A percentile compares a stretch with the other conserved stretches of the same genome.
Conservation (phyloP, 1,140 invertebrate genomes). For the Caenorhabditis elegans region DNA sequence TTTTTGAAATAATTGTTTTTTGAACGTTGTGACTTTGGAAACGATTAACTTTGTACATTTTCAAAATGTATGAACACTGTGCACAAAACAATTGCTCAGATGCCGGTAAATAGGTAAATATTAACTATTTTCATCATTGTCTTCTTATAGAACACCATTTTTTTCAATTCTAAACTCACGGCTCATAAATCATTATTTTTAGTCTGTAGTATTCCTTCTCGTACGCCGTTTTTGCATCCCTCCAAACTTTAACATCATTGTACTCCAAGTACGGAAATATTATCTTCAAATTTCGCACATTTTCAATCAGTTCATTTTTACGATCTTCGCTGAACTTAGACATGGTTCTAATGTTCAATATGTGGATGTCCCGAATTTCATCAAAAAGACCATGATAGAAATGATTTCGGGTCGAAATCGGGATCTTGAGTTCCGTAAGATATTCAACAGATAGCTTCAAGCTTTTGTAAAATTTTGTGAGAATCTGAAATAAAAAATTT, state of each 20-base stretch:
- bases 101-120: too few relatives aligned
- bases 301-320: background rate
- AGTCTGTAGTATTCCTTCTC: background rate
- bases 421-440: background rate
- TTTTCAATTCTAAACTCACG: background rate
- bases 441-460: background rate
- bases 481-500: background rate
- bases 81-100: too few relatives aligned
- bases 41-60: too few relatives aligned
- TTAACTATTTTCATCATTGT: too few relatives aligned
- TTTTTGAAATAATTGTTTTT: too few relatives aligned
- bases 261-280: background rate
- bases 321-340: background rate
- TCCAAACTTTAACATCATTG: background rate
- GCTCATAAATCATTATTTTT: background rate
- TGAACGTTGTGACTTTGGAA: too few relatives aligned
- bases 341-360: background rate
- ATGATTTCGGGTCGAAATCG: background rate
- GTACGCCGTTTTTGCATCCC: background rate
- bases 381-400: background rate
- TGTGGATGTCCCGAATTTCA: background rate
- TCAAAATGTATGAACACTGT: too few relatives aligned
- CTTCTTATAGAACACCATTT: too few relatives aligned
- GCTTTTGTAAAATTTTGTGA: constrained; percentile 17
- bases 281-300: background rate